These are phyloP conservation scores for Actinostola sp. DNA, from an alignment of 92 coral and sea anemone species.

Conservation along the genomic window DNA sequence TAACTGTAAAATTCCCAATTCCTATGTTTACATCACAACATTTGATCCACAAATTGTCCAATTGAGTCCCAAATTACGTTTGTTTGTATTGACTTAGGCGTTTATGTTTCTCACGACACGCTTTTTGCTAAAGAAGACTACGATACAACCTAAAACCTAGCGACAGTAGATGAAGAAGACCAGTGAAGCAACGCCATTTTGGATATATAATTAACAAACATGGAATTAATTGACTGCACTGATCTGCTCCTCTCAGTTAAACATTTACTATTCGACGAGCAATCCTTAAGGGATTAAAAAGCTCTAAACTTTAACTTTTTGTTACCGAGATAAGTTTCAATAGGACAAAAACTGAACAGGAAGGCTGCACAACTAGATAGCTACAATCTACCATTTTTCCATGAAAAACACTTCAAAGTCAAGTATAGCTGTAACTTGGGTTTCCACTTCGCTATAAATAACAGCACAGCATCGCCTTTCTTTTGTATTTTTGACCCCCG, in stretches of 20 bases:
- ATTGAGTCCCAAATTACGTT: background rate
- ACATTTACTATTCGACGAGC: too few species aligned
- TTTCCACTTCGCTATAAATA: too few species aligned
- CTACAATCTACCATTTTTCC: too few species aligned
- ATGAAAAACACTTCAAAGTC: too few species aligned
- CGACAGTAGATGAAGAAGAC: background rate
- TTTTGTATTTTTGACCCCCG: too few species aligned
- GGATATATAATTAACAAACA: background rate
- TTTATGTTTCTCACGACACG: background rate
- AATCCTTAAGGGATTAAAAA: too few species aligned
- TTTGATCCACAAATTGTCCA: background rate
- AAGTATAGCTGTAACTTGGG: too few species aligned
- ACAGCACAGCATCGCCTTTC: too few species aligned
- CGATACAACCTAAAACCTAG: background rate
- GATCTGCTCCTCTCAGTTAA: background rate
- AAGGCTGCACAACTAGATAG: too few species aligned
- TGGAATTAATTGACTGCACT: background rate
- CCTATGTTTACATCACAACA: background rate
- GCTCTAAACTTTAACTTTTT: too few species aligned
- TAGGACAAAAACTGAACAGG: too few species aligned
- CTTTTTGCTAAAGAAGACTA: background rate
- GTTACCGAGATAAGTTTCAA: too few species aligned
- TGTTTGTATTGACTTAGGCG: background rate
- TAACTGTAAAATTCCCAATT: background rate
- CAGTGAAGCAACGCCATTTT: background rate